These are phyloP conservation scores for Lasius fuliginosus DNA, from an alignment of 2,888 invertebrate species.

Conservation along the genomic window DNA sequence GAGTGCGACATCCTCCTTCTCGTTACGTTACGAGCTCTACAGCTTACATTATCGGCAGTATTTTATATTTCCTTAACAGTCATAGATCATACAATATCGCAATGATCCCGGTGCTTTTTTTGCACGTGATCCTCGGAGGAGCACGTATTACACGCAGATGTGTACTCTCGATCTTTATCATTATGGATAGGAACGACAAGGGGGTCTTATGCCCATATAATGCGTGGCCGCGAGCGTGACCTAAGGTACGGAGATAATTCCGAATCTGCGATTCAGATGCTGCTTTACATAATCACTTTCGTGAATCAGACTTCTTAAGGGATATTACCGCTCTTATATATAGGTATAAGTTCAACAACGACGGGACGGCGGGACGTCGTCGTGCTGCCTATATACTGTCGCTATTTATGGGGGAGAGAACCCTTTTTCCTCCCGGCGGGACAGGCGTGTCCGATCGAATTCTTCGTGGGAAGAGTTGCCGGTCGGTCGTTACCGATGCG, in stretches of 20 bases:
- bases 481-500: constrained; percentile 23
- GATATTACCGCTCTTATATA: constrained; percentile 28
- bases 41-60: constrained; percentile 8
- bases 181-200: neutral
- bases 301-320: constrained; percentile 61
- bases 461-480: constrained; percentile 78
- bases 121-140: neutral
- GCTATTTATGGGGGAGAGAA: constrained; percentile 40
- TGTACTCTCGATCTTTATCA: constrained; percentile 49
- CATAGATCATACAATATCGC: constrained; percentile 38
- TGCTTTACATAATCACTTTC: constrained; percentile 68
- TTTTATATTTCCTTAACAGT: constrained; percentile 25
- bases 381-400: constrained; percentile 49
- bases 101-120: constrained; percentile 2
- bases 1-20: constrained; percentile 5
- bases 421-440: constrained; percentile 53
- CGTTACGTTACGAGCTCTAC: neutral
- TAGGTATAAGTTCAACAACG: constrained; percentile 58
- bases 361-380: constrained; percentile 42
- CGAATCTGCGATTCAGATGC: constrained; percentile 54
- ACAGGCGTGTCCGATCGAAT: constrained; percentile 79
- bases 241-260: constrained; percentile 39
- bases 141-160: constrained; percentile 40
- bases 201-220: constrained; percentile 30
- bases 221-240: constrained; percentile 42